Evolutionary conservation across 1,140 invertebrate genomes (phyloP).

Genomic region (Drosophila yakuba): DNA sequence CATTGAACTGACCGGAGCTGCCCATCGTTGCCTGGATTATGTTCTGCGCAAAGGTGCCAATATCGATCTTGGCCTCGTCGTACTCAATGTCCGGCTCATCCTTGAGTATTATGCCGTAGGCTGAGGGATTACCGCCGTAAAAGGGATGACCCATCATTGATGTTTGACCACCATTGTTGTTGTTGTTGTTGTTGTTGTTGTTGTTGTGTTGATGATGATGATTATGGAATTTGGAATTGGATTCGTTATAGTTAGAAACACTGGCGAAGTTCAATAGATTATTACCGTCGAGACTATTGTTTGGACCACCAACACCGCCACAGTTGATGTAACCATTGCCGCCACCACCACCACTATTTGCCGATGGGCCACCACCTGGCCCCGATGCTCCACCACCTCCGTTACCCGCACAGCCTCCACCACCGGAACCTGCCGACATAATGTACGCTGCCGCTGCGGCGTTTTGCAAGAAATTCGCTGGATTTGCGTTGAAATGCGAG

Average conservation of each 20-base stretch:
- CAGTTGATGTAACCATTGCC: conserved; percentile 45
- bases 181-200: background rate
- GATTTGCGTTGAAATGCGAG: conserved; percentile 85
- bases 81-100: conserved; percentile 92
- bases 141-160: conserved; percentile 87
- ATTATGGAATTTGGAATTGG: conserved; percentile 85
- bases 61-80: conserved; percentile 89
- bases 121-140: conserved; percentile 90
- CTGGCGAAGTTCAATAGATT: conserved; percentile 75
- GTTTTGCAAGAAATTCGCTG: conserved; percentile 88
- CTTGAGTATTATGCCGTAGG: conserved; percentile 91
- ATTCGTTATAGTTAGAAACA: conserved; percentile 74
- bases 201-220: conserved; percentile 68
- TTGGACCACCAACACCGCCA: conserved; percentile 23
- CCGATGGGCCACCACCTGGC: conserved; percentile 27
- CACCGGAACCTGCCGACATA: conserved; percentile 64
- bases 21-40: conserved; percentile 84
- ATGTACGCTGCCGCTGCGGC: conserved; percentile 75
- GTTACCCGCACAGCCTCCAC: conserved; percentile 8
- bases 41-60: conserved; percentile 85
- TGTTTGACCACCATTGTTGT: conserved; percentile 8
- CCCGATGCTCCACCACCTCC: conserved; percentile 4
- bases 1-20: conserved; percentile 85
- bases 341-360: conserved; percentile 9
- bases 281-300: conserved; percentile 67